phyloP scores from a whole-genome alignment of 1,140 invertebrate genomes.

The Platorchestia sp. region DNA sequence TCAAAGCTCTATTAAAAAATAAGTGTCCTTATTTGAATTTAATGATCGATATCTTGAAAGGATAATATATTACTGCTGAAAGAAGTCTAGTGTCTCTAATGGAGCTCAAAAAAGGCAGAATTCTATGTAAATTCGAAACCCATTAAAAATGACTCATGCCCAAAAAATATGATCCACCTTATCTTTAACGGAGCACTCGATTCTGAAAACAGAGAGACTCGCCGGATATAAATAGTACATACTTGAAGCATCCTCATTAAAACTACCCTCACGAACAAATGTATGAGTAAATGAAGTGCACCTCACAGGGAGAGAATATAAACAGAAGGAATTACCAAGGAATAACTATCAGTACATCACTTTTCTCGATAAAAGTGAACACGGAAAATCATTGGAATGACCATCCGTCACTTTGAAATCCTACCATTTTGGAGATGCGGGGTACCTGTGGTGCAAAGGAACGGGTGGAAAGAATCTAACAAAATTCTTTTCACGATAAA shows the following conservation, averaged over 20 bases:
- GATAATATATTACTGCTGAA: background rate
- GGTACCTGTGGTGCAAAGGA: background rate
- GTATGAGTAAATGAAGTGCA: no score
- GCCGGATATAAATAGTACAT: background rate
- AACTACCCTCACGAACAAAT: no score
- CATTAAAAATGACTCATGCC: background rate
- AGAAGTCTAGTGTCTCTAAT: no score
- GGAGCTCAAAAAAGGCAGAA: background rate
- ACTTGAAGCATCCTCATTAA: no score
- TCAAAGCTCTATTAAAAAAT: no score
- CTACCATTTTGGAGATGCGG: background rate
- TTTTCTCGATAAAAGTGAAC: background rate
- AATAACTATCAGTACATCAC: background rate
- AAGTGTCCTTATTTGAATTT: no score
- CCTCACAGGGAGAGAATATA: no score
- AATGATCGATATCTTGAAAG: no score
- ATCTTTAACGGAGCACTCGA: background rate
- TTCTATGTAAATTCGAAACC: background rate
- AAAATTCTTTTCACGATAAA: background rate
- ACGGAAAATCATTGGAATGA: background rate
- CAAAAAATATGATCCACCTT: background rate
- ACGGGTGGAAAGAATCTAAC: background rate
- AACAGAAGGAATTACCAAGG: background rate
- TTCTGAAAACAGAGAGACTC: background rate
- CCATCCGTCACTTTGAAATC: background rate